Base-by-base conservation (phyloP, 2,797 vertebrate genomes). In the Darevskia nairensis region DNA sequence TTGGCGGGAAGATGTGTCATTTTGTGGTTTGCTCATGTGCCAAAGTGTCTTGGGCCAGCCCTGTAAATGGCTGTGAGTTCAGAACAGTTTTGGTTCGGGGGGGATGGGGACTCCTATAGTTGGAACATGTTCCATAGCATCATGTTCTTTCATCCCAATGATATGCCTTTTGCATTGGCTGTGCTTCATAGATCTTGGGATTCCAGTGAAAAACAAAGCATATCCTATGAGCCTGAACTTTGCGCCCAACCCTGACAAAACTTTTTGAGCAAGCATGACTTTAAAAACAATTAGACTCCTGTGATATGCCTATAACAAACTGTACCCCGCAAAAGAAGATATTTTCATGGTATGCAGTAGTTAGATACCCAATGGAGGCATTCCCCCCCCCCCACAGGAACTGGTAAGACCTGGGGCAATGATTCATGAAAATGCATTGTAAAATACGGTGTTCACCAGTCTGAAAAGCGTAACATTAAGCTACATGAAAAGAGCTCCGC, bases 381-480 rank as follows among this genome's bases (percentile, higher is more conserved):
- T 74, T 35, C 7, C 15, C 44, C 44, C 8, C 7, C 9, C 44
- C 44, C 8, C 23, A 1, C 66, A 61, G 19, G 55, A 35, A 80
- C 5, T 9, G 23, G 68, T 39, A 80, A 80, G 39, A 80, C 13
- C 9, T 80, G 8, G 27, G 27, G 32, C 61, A 80, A 39, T 85
- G 69, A 89, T 66, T n/a, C n/a, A 85, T 85, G n/a, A 75, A 10
- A 81, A 74, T 41, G 35, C 80, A 86, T 92, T 59, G 25, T 71
- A 77, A 85, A 89, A 68, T 86, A 86, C 46, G 29, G 9, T 82
- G 64, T 59, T 32, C 7, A 78, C 2, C 3, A 87, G 79, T 9
- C 89, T 50, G 75, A 81, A 88, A 78, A 74, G 46, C 23, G 10
- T 90, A 88, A 44, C 46, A 39, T 77, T 82, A 89, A 32, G 8